These are phyloP conservation scores for Dynastes maya DNA, from an alignment of 2,888 invertebrate species.

Conservation along the genomic window DNA sequence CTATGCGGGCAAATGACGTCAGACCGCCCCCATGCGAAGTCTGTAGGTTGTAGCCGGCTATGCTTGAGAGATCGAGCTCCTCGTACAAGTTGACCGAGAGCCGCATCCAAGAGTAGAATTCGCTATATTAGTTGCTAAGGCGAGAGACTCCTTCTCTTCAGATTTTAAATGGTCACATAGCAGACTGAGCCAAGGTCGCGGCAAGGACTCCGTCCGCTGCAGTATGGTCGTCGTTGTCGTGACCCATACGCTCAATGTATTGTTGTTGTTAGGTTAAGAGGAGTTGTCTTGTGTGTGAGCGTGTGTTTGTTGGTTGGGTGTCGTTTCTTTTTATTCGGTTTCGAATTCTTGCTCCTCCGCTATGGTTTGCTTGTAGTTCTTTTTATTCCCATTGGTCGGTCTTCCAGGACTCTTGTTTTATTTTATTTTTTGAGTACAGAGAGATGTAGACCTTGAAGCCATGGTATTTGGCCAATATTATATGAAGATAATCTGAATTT, in stretches of 20 bases:
- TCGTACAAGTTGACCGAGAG: not conserved
- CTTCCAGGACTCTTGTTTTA: too few relatives aligned
- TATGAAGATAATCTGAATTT: too few relatives aligned
- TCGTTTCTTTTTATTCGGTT: not conserved
- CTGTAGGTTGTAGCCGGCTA: not conserved
- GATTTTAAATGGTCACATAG: conserved; percentile 49
- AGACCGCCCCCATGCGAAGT: conserved; percentile 22
- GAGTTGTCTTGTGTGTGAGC: not conserved
- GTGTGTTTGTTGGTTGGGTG: not conserved
- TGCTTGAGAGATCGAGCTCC: not conserved
- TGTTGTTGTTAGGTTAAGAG: too few relatives aligned
- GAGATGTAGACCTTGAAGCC: too few relatives aligned
- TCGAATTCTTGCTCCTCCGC: conserved; percentile 12
- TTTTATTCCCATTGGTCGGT: not conserved
- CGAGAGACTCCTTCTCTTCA: conserved; percentile 21
- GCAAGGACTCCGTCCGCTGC: conserved; percentile 56
- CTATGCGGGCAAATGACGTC: conserved; percentile 39
- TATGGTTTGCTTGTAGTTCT: not conserved
- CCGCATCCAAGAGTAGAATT: too few relatives aligned
- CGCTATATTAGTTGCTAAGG: conserved; percentile 49
- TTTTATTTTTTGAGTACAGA: too few relatives aligned
- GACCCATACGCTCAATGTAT: not conserved
- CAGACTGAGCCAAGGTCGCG: conserved; percentile 59
- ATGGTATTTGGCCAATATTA: too few relatives aligned
- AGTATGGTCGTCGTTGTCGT: conserved; percentile 16